These are phyloP conservation scores for Drosophila orena DNA, from an alignment of 1,140 invertebrate genomes.

Conservation along the genomic window DNA sequence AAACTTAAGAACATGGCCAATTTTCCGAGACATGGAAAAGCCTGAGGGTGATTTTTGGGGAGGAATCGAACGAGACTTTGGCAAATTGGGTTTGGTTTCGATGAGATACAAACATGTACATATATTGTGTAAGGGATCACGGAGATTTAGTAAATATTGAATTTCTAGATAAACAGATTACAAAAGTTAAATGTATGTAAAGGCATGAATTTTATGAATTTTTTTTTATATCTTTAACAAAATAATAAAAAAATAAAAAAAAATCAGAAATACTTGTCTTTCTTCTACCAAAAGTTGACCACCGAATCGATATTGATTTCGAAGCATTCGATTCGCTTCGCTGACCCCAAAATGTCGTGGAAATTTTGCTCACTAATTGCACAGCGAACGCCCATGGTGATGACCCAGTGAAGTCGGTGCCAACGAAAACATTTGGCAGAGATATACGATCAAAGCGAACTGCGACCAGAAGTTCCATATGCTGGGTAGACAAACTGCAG, in stretches of 20 bases:
- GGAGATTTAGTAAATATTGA: constrained; percentile 1
- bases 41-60: constrained; percentile 1
- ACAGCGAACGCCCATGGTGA: constrained; percentile 52
- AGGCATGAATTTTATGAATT: too few species aligned
- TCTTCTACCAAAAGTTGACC: too few species aligned
- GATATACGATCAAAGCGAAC: constrained; percentile 77
- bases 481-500: constrained; percentile 61
- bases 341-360: constrained; percentile 42
- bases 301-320: constrained; percentile 14
- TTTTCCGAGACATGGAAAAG: constrained; percentile 43
- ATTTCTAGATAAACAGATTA: constrained; percentile 6
- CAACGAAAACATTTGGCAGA: constrained; percentile 66
- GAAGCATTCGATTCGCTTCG: background rate
- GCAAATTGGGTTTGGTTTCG: constrained; percentile 32
- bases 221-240: too few species aligned
- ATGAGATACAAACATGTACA: background rate
- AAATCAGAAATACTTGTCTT: too few species aligned
- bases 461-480: constrained; percentile 59
- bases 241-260: too few species aligned
- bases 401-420: constrained; percentile 64
- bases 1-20: constrained; percentile 64
- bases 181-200: constrained; percentile 1
- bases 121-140: background rate
- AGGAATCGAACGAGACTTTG: constrained; percentile 16
- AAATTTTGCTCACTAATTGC: constrained; percentile 44